Evolutionary conservation across 2,888 invertebrate species (phyloP), one percentile per base, ranked within the genome.

Genomic region (Cancer borealis): DNA sequence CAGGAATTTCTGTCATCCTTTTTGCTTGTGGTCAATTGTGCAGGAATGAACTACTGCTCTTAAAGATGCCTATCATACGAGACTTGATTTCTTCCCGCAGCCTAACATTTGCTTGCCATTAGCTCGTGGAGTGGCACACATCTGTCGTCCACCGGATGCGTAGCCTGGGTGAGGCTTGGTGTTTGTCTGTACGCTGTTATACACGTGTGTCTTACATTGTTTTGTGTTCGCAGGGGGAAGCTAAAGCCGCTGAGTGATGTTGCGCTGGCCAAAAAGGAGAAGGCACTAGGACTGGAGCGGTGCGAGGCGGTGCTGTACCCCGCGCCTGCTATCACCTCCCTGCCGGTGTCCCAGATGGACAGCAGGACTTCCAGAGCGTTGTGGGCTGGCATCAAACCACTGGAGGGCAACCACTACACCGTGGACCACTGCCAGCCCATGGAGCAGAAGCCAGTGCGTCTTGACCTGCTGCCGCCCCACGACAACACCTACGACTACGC

Each of bases 381-480:
- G 89, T 98, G 98, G 98, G 98, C 98, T 0, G 98, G 98, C 0
- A 96, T 98, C 14, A 95, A 95, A 88, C 95, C 96, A 26, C 89
- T 95, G 39, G 95, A 96, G 92, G 96, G 95, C 39, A 96, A 96
- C 93, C 96, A 96, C 94, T 96, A 96, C 94, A 96, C 96, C 47
- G 95, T 96, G 60, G 96, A 96, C 66, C 96, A 96, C 94, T 95
- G 95, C 54, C 96, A 96, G 91, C 96, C 96, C 17, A 90, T 96
- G 88, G 96, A 95, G 39, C 96, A 96, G 92, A 96, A 96, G 93
- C 94, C 95, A 21, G 95, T 91, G 45, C 94, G 95, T n/a, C 88
- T 96, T 39, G 95, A 95, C 26, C 92, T 95, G 39, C 89, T 95
- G n/a, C 95, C 95, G 45, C 90, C 92, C n/a, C 94, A 94, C 66